Evolutionary conservation across 2,113 vertebrate species (phyloP).

Genomic region (Macquaria ambigua): DNA sequence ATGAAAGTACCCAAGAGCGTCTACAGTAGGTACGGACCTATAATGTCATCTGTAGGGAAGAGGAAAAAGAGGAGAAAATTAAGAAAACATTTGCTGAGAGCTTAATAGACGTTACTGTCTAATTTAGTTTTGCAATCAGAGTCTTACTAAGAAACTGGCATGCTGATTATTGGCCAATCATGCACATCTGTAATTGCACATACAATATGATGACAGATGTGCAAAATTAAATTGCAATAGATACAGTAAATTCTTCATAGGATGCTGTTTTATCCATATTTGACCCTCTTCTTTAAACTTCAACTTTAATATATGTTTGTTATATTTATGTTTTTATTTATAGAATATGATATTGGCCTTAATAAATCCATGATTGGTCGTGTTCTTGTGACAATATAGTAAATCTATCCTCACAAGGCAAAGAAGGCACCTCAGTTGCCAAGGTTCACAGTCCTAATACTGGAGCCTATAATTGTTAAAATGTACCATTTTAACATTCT

Average conservation of each 20-base stretch:
- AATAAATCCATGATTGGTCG: background rate
- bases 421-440: background rate
- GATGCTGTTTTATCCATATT: background rate
- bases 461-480: too few species aligned
- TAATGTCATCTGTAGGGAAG: constrained; percentile 31
- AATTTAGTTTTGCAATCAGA: background rate
- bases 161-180: background rate
- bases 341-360: background rate
- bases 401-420: background rate
- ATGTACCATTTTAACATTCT: background rate
- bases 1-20: background rate
- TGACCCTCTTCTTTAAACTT: background rate
- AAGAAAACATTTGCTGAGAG: background rate
- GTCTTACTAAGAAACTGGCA: background rate
- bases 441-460: background rate
- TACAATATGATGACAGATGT: background rate
- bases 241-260: background rate
- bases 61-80: background rate
- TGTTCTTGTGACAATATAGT: background rate
- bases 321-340: background rate
- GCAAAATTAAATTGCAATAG: background rate
- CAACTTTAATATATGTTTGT: background rate
- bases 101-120: background rate
- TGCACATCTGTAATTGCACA: background rate
- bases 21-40: background rate